Evolutionary conservation across 1,140 invertebrate genomes (phyloP).

Genomic region (Penaeus indicus): DNA sequence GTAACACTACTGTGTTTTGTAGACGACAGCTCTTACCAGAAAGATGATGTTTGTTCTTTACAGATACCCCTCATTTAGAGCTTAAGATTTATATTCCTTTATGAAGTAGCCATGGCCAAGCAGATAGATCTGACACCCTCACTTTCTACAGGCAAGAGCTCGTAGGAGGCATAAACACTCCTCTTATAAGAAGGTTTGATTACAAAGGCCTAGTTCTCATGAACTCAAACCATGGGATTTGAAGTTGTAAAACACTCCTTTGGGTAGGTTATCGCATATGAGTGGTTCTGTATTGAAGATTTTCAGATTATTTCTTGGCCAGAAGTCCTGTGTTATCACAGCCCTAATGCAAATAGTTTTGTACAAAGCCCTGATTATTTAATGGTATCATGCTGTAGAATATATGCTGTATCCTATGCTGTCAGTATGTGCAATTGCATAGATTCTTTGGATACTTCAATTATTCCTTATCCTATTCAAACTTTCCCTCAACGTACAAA

Average conservation of each 20-base stretch:
- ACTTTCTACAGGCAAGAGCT: constrained; percentile 21
- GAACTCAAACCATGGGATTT: constrained; percentile 9
- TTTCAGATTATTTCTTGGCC: constrained; percentile 26
- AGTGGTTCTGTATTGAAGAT: constrained; percentile 22
- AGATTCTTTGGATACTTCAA: constrained; percentile 27
- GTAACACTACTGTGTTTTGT: no score
- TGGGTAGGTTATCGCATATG: constrained; percentile 23
- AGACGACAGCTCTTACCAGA: no score
- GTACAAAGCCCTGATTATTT: constrained; percentile 25
- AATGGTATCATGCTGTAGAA: constrained; percentile 42
- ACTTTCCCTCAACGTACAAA: constrained; percentile 57
- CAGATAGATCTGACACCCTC: constrained; percentile 39
- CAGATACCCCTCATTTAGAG: no score
- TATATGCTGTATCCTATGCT: constrained; percentile 50
- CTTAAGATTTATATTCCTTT: no score
- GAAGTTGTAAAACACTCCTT: constrained; percentile 22
- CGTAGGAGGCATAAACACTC: constrained; percentile 21
- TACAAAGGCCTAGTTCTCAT: constrained; percentile 22
- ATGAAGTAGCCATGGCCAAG: no score
- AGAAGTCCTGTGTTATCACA: constrained; percentile 4
- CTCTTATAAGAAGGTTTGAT: neutral
- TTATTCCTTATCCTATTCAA: constrained; percentile 43
- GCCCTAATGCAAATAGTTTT: constrained; percentile 41
- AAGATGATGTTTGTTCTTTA: no score
- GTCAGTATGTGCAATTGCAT: constrained; percentile 52